phyloP scores from a whole-genome alignment of 1,140 invertebrate species.

The Calosoma granatense region DNA sequence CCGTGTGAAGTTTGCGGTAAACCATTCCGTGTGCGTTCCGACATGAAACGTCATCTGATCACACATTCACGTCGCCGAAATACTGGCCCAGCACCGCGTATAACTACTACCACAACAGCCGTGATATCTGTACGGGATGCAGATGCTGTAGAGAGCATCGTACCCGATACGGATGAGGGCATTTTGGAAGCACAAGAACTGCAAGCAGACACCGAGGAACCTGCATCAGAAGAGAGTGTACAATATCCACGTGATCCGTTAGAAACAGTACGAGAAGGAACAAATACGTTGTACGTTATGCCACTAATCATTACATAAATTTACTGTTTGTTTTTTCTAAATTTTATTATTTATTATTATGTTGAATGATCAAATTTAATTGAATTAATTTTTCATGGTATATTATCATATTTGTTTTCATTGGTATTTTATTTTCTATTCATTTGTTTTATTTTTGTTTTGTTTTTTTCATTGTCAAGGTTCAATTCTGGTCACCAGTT shows the following conservation, averaged over 20 bases:
- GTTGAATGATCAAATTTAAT: too few species aligned
- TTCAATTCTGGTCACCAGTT: background rate
- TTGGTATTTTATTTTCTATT: too few species aligned
- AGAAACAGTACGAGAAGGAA: slow-evolving; percentile 20
- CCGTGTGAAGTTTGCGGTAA: slow-evolving; percentile 68
- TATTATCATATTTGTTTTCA: too few species aligned
- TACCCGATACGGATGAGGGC: slow-evolving; percentile 16
- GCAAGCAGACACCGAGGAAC: slow-evolving; percentile 16
- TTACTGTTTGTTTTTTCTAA: background rate
- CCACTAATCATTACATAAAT: slow-evolving; percentile 15
- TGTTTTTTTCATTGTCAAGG: background rate
- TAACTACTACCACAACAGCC: background rate
- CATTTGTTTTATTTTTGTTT: background rate
- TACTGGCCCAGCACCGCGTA: slow-evolving; percentile 9
- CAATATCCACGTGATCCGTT: slow-evolving; percentile 20
- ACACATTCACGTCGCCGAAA: slow-evolving; percentile 44
- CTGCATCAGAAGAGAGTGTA: slow-evolving; percentile 14
- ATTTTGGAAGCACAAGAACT: too few species aligned
- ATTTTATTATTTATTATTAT: too few species aligned
- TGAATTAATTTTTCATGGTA: too few species aligned
- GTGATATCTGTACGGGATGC: slow-evolving; percentile 13
- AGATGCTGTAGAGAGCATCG: slow-evolving; percentile 12
- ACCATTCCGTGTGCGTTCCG: slow-evolving; percentile 73
- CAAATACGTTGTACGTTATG: slow-evolving; percentile 23
- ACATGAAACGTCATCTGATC: slow-evolving; percentile 79